Base-by-base conservation (phyloP, 2,797 vertebrate genomes). In the Hybognathus amarus region DNA sequence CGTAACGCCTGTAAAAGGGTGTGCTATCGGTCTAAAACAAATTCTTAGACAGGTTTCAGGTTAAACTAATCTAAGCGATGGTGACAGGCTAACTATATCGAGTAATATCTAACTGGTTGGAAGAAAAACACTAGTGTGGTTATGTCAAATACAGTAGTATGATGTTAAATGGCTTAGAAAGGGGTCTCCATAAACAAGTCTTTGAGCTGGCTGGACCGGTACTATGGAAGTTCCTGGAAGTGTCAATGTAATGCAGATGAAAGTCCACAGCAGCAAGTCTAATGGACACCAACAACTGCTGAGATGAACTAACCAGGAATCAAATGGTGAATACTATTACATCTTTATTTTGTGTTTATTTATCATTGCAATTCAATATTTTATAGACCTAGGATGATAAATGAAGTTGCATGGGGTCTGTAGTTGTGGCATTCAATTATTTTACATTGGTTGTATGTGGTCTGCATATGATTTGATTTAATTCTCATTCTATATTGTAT, bases 321-420 rank as follows among this genome's bases (percentile, higher is more conserved):
- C 90, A 87, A 87, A 90, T 89, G 90, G 90, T 90, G 87, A 89
- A 64, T 76, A 77, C 30, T 36, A 12, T 30, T 54, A 42, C 11
- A 5, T 38, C 3, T 27, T 67, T 56, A 4, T 45, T 69, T 24
- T 68, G 1, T 40, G 20, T 13, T 59, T 63, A 30, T 27, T 30
- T n/a, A n/a, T 76, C 3, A 33, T 17, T 77, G 4, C 45, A n/a
- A 33, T 52, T 73, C 7, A 9, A 45, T 38, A 50, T 50, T 11
- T 18, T 40, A 11, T 47, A 17, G 22, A 30, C n/a, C 13, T 47
- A 13, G 17, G 24, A 4, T 18, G 10, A 64, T 18, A 56, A 11
- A 40, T 27, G n/a, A 24, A 36, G 27, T n/a, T 79, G 27, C 38
- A 24, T 66, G 18, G 61, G 36, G 15, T 76, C 1, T 75, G 4